Conservation (phyloP, 2,113 vertebrate species). For the Saccopteryx bilineata region DNA sequence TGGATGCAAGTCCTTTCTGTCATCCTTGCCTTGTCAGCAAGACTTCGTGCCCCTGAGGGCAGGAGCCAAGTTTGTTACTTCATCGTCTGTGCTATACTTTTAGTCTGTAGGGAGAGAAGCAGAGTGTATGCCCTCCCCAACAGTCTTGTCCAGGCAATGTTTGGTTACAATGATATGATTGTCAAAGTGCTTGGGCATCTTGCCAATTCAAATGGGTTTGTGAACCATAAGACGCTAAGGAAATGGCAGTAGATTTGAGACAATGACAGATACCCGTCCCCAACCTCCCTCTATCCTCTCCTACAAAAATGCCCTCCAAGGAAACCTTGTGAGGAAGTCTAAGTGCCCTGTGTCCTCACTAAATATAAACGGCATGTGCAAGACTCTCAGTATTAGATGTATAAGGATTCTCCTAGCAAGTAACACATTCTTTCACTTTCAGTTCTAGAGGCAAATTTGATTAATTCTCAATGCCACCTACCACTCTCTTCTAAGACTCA, state of each 20-base stretch:
- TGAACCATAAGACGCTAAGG: neutral
- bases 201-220: neutral
- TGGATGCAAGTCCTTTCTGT: slow-evolving; percentile 13
- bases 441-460: slow-evolving; percentile 39
- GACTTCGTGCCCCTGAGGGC: neutral
- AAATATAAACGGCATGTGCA: neutral
- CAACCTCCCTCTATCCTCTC: neutral
- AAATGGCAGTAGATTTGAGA: neutral
- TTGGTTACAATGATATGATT: slow-evolving; percentile 32
- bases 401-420: neutral
- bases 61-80: neutral
- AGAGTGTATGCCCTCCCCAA: neutral
- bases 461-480: neutral
- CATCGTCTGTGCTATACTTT: neutral
- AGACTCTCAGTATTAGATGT: slow-evolving; percentile 28
- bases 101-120: neutral
- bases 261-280: neutral
- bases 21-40: neutral
- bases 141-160: neutral
- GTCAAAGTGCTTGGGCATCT: slow-evolving; percentile 11
- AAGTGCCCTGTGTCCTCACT: neutral
- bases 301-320: neutral
- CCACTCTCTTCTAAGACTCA: slow-evolving; percentile 2
- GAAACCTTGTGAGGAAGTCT: slow-evolving; percentile 12
- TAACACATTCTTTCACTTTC: slow-evolving; percentile 41